Evolutionary conservation across 2,888 invertebrate genomes (phyloP).

Genomic region (Danaus chrysippus): DNA sequence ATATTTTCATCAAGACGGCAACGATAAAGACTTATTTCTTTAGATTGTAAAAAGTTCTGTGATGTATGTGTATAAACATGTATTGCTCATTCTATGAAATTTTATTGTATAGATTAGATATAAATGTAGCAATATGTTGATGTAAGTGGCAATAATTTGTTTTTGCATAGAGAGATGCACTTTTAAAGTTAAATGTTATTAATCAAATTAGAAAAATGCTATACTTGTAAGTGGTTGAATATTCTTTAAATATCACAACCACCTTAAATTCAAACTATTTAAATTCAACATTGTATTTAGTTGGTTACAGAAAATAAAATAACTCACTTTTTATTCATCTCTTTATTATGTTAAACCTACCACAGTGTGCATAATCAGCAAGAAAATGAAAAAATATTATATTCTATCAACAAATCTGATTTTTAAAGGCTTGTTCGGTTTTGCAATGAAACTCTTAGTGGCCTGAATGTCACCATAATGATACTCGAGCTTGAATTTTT

Average conservation of each 20-base stretch:
- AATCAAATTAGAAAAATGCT: too few species aligned
- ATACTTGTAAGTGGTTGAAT: too few species aligned
- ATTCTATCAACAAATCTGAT: conserved; percentile 81
- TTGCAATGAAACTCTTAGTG: conserved; percentile 77
- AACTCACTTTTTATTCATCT: too few species aligned
- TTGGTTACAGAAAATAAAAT: too few species aligned
- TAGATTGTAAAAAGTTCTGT: neutral
- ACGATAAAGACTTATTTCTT: conserved; percentile 39
- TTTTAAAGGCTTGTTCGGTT: conserved; percentile 80
- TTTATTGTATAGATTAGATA: neutral
- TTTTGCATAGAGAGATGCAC: neutral
- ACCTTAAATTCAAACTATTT: too few species aligned
- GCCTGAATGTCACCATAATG: conserved; percentile 82
- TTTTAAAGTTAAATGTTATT: neutral
- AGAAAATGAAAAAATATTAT: conserved; percentile 32
- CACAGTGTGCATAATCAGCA: conserved; percentile 10
- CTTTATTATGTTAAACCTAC: conserved; percentile 1
- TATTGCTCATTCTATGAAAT: neutral
- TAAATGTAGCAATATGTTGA: neutral
- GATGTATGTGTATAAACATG: conserved; percentile 1
- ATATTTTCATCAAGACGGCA: conserved; percentile 80
- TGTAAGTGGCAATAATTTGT: neutral
- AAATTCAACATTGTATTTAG: too few species aligned
- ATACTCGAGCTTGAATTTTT: conserved; percentile 82
- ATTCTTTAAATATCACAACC: too few species aligned